Base-by-base conservation (phyloP, 2,888 invertebrate species). In the Chymomyza amoena region DNA sequence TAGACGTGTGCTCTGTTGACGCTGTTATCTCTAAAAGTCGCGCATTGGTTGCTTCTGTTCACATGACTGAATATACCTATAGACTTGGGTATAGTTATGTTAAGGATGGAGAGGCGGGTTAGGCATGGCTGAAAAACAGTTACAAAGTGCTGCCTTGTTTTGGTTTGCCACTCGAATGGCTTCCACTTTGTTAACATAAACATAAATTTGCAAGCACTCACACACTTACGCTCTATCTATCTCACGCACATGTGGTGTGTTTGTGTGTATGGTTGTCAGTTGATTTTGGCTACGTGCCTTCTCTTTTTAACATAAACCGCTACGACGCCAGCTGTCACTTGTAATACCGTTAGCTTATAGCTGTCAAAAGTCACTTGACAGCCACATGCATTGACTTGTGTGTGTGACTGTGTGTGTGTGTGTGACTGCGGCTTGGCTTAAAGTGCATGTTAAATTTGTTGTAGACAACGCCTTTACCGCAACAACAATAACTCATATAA, bases 141-240 rank as follows among this genome's bases (percentile, higher is more conserved):
- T 7, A 18, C 16, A 18, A 54, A 18, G 16, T 54, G 16, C 20
- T 66, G 68, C 50, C 76, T 81, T 84, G 87, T 84, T 84, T 87
- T 76, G 82, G 87, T 73, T 84, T 84, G 85, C 87, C 83, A 87
- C 83, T 87, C 84, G 82, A 84, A 87, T 84, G 87, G 70, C 74
- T 84, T 57, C 73, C 78, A 81, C 80, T 87, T 77, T 84, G 87
- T 87, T 84, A 87, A 82, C 83, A 84, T 87, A 80, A 84, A 82
- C 82, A 87, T 84, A 82, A 80, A 84, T 87, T 84, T 78, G 76
- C 72, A 72, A 69, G 66, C 67, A 64, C 32, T 32, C 32, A 32
- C 32, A 32, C 32, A 7, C 32, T 32, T 7, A 9, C 54, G 59
- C 66, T 64, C 59, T 45, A 10, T 16, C 20, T 61, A 10, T 59